Evolutionary conservation across 2,113 vertebrate genomes (phyloP), one percentile per base, ranked within the genome.

Genomic region (Aegithalos caudatus): DNA sequence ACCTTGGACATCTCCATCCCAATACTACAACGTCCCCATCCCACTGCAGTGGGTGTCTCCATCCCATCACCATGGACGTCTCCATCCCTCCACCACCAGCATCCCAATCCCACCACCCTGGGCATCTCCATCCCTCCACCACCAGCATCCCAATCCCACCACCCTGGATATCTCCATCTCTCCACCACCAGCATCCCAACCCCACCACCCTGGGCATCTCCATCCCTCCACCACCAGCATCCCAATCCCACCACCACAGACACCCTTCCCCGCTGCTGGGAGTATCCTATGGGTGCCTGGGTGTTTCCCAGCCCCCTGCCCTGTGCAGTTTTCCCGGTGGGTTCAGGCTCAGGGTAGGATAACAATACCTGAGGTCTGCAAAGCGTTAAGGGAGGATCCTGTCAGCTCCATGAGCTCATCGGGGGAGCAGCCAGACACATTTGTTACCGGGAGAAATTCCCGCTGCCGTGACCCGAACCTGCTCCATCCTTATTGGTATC

Each of bases 361-460:
- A 96, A 97, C 97, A 95, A 95, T 74, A 96, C 97, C 94, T 97
- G 93, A 76, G 88, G 91, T 95, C 97, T 98, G 98, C 94, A 97
- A 97, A 97, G 81, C 97, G 97, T 98, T 97, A 98, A 48, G 72
- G 15, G 61, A 97, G 95, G 97, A 95, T 97, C 96, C 95, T 97
- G 97, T 97, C 95, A 97, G 97, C 97, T 95, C 96, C 95, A 88
- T 96, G 98, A 98, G 97, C 97, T 98, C 96, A 93, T 94, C 31
- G 8, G 62, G 94, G 97, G 98, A 97, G 97, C 77, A 97, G 96
- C 97, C 98, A 98, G 98, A 97, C 78, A 48, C 96, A 78, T 96
- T 94, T 64, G 60, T 96, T 94, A 93, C 85, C 4, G 6, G 91
- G 62, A 97, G 96, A 92, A 94, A 92, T 89, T 83, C 67, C 92